A percentile compares a stretch with the other conserved stretches of the same genome.
Evolutionary conservation across 1,140 invertebrate species (phyloP).

Genomic region (Myzus persicae): DNA sequence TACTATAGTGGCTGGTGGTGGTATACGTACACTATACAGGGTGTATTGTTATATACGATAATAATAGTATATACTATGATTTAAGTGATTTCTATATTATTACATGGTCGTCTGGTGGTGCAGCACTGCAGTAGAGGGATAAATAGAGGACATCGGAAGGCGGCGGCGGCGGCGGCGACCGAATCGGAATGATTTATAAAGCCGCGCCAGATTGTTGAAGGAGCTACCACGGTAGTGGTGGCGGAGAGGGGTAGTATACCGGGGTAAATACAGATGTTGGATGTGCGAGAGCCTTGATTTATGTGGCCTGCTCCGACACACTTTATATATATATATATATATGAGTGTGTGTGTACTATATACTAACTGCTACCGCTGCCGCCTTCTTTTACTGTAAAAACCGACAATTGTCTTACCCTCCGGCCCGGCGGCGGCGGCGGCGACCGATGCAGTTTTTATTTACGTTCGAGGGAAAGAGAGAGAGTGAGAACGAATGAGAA

Average conservation of each 20-base stretch:
- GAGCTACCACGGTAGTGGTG: background rate
- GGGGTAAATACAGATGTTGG: constrained; percentile 55
- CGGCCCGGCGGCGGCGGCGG: background rate
- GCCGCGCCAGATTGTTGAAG: constrained; percentile 51
- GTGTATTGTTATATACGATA: background rate
- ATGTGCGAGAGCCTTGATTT: constrained; percentile 52
- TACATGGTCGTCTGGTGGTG: background rate
- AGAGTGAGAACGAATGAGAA: background rate
- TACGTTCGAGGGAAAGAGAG: constrained; percentile 2
- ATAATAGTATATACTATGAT: background rate
- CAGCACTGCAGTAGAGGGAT: background rate
- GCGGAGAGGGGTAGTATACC: background rate
- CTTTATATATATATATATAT: background rate
- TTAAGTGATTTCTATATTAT: constrained; percentile 26
- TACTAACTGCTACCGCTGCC: background rate
- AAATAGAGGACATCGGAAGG: background rate
- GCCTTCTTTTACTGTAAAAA: constrained; percentile 47
- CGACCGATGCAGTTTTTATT: constrained; percentile 40
- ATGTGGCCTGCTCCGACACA: constrained; percentile 9
- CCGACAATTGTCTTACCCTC: constrained; percentile 44
- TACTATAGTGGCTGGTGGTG: background rate
- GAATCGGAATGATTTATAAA: constrained; percentile 54
- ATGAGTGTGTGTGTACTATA: constrained; percentile 5
- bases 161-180: background rate
- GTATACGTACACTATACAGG: background rate